phyloP scores from a whole-genome alignment of 2,888 invertebrate genomes.

The Eupeodes luniger region DNA sequence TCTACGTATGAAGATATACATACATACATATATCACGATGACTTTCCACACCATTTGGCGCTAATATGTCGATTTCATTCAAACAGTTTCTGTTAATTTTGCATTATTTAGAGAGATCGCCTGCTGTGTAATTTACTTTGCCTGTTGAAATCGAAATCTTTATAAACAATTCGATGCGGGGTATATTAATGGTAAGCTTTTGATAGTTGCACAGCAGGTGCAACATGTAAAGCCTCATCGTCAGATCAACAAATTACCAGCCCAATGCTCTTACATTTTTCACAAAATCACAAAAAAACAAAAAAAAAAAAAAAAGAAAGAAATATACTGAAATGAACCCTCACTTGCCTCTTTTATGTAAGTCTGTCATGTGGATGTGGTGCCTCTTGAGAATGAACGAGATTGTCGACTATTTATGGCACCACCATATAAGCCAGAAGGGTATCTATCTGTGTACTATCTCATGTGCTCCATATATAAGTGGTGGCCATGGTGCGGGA shows the following conservation, averaged over 20 bases:
- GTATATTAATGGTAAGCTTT: slow-evolving; percentile 35
- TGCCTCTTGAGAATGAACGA: slow-evolving; percentile 45
- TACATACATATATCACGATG: background rate
- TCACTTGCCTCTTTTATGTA: background rate
- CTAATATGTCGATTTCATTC: slow-evolving; percentile 61
- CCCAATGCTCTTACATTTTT: slow-evolving; percentile 54
- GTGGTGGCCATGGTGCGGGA: slow-evolving; percentile 47
- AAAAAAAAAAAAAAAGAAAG: slow-evolving; percentile 2
- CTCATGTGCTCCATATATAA: slow-evolving; percentile 69
- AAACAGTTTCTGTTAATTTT: slow-evolving; percentile 63
- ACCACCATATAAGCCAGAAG: slow-evolving; percentile 49
- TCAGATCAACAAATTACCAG: slow-evolving; percentile 42
- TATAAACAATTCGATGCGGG: slow-evolving; percentile 14
- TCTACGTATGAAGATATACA: no score
- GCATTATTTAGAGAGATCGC: slow-evolving; percentile 47
- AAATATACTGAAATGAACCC: slow-evolving; percentile 23
- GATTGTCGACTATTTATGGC: slow-evolving; percentile 70
- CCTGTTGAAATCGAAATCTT: slow-evolving; percentile 51
- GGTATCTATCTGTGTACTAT: slow-evolving; percentile 7
- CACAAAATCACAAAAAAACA: slow-evolving; percentile 30
- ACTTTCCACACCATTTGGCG: slow-evolving; percentile 63
- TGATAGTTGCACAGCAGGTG: slow-evolving; percentile 70
- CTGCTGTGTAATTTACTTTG: slow-evolving; percentile 39
- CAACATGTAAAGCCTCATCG: slow-evolving; percentile 43
- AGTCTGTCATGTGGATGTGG: slow-evolving; percentile 21